A percentile compares a stretch with the other conserved stretches of the same genome.
phyloP scores from a whole-genome alignment of 1,140 invertebrate genomes.

The Agraylea sexmaculata region DNA sequence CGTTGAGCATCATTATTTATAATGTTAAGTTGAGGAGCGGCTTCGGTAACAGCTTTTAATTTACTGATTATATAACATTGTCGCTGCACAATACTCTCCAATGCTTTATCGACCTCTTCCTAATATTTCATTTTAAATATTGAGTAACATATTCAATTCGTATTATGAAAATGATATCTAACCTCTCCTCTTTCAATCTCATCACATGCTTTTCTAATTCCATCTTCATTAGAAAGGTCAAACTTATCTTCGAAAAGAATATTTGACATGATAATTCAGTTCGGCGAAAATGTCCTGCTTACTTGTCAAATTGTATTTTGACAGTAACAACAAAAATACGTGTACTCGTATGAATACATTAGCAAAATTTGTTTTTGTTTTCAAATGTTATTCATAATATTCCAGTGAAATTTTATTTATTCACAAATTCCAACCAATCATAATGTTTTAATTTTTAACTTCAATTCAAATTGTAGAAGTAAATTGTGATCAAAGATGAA shows the following conservation, averaged over 20 bases:
- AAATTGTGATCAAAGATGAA: too few relatives aligned
- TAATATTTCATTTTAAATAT: too few relatives aligned
- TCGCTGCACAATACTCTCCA: slow-evolving; percentile 17
- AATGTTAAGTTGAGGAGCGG: slow-evolving; percentile 32
- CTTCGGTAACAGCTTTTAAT: slow-evolving; percentile 32
- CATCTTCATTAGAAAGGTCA: slow-evolving; percentile 21
- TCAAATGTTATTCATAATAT: too few relatives aligned
- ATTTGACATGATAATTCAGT: slow-evolving; percentile 20
- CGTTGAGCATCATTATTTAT: slow-evolving; percentile 32
- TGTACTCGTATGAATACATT: too few relatives aligned
- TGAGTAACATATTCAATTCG: not conserved
- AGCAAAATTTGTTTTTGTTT: too few relatives aligned
- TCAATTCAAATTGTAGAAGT: too few relatives aligned
- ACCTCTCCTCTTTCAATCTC: slow-evolving; percentile 22
- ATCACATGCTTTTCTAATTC: slow-evolving; percentile 19
- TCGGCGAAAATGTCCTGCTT: slow-evolving; percentile 10
- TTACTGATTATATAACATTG: slow-evolving; percentile 31
- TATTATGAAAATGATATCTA: not conserved
- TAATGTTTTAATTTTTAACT: too few relatives aligned
- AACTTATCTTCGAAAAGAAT: slow-evolving; percentile 20
- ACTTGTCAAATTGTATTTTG: slow-evolving; percentile 21
- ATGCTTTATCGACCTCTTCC: slow-evolving; percentile 19
- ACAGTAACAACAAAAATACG: too few relatives aligned
- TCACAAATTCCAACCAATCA: too few relatives aligned
- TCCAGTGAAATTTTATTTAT: too few relatives aligned